Base-by-base conservation (phyloP, 2,888 invertebrate genomes). In the Anorthoa munda region DNA sequence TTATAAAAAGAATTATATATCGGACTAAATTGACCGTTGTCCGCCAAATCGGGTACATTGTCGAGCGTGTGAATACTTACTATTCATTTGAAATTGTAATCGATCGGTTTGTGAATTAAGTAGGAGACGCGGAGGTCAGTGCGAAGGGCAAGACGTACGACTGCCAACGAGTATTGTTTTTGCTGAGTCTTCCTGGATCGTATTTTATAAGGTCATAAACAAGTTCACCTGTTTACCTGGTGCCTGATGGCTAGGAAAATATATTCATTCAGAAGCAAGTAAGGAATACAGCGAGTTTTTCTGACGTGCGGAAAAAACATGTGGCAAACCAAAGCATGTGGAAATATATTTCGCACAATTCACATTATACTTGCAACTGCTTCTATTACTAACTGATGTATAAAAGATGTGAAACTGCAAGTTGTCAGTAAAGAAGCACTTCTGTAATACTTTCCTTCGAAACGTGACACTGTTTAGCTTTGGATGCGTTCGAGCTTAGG, bases 81-180 rank as follows among this genome's bases (percentile, higher is more conserved):
- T 92, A 91, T 91, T 92, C 85, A 95, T 95, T 95, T 94, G 91
- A 92, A 90, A 94, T 95, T 92, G 91, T 95, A 95, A 95, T 95
- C 86, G 89, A 87, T 85, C 82, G 88, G 66, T 74, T 71, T 68
- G 89, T 88, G 92, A 91, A 90, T 87, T 90, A 90, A 90, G 80
- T 83, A 88, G 90, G 90, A 77, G 88, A 83, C 87, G 72, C 63
- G 60, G 87, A 86, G 93, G 93, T 92, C 92, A 92, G 87, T 88
- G 91, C 90, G 90, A 92, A 93, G 93, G 94, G 91, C 91, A 83
- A 74, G 65, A 75, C 75, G 77, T 67, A 82, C 77, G 77, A 76
- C 79, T 79, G 77, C 72, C 77, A 65, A 31, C 58, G 51, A 65
- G 67, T 73, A 87, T 86, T 85, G 78, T 83, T 80, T 76, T 75